Base-by-base conservation (phyloP, 2,113 vertebrate species). In the Platycercus adscitus region DNA sequence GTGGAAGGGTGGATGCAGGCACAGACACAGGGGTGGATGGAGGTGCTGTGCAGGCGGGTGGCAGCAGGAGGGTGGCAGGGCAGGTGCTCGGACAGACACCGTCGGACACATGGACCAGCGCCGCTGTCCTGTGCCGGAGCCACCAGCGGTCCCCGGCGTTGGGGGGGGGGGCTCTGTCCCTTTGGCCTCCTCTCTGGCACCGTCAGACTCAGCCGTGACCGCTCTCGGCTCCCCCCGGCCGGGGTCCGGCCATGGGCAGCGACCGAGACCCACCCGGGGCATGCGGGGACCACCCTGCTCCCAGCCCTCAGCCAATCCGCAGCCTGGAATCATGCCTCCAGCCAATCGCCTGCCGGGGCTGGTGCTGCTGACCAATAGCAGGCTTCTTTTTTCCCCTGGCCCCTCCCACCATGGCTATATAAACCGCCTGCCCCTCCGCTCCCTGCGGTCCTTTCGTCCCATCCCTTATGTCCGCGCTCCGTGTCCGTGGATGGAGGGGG, bases 41-140 rank as follows among this genome's bases (percentile, higher is more conserved):
- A 21, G 55, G 44, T 17, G 47, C 23, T 24, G 2, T 0, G 14
- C 9, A 5, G n/a, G 17, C 26, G 6, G 11, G 20, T 5, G 31
- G 47, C 39, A 41, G 53, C 14, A 10, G 79, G 39, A 23, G 26
- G 6, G 11, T 2, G 28, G 1, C 8, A 0, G 0, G 12, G 5
- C 8, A 13, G 24, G 17, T 55, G 53, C 53, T 55, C 26, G 4
- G 6, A 11, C 2, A 8, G 9, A 1, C 39, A 11, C 39, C 10
- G 5, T 11, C 39, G 39, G 4, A 12, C 29, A 9, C 47, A 41
- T 0, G 4, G 58, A 52, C 10, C 1, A 0, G 43, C 5, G 2
- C 1, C 4, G 2, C 19, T 53, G 25, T 23, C 49, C 33, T 44
- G 0, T 0, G 7, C 25, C 55, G 29, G 68, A 31, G 13, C 24